Evolutionary conservation across 2,888 invertebrate species (phyloP), one percentile per base, ranked within the genome.

Genomic region (Caenorhabditis sulstoni): DNA sequence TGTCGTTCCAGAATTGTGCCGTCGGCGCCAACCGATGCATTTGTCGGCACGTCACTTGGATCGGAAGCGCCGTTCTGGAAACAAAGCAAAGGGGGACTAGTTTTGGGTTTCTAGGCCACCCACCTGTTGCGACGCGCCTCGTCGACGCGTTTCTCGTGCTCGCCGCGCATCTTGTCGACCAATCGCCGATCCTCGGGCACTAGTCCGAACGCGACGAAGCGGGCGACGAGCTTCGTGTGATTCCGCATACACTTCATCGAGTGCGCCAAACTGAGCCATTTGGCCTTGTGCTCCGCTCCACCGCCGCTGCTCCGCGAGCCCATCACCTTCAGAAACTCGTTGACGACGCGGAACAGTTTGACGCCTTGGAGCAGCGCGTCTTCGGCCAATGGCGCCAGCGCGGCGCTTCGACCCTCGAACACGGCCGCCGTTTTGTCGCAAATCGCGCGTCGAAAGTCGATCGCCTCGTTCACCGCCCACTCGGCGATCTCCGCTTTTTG

Each of bases 1-100:
- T 45, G 12, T 66, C 62, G 37, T 78, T 71, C 78, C 78, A 78
- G 14, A 78, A 73, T 37, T 50, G 49, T 7, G 50, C n/a, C n/a
- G n/a, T n/a, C n/a, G n/a, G n/a, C n/a, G n/a, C n/a, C n/a, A 66
- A 3, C 0, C 59, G 49, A 39, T 73, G 65, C 57, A 78, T 61
- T 2, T 55, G 55, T 0, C 71, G 55, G 12, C 41, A 20, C 14
- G 22, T 18, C 1, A 67, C 1, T 67, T 71, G 71, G 16, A 78
- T 20, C 3, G 78, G 78, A 2, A 78, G 62, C 4, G 47, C 57
- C 4, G 47, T 47, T 29, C 29, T 29, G 29, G 29, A 7, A 29
- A 29, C 3, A 29, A 29, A 29, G n/a, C n/a, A n/a, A n/a, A n/a
- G n/a, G n/a, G n/a, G n/a, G n/a, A n/a, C n/a, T n/a, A n/a, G n/a